Evolutionary conservation across 2,113 vertebrate species (phyloP), one percentile per base, ranked within the genome.

Genomic region (Narcine bancroftii): DNA sequence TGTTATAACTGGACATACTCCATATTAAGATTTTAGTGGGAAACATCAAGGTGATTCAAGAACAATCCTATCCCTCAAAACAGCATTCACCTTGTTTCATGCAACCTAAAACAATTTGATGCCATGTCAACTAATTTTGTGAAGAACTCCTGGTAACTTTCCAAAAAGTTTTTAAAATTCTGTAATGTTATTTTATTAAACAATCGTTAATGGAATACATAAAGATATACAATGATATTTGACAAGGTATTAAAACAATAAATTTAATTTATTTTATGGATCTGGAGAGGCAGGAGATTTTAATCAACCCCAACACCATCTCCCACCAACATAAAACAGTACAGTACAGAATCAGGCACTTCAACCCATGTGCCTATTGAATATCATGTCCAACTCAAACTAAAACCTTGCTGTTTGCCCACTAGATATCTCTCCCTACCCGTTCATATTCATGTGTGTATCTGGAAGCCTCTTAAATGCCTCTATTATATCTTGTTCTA

Each of bases 31-130:
- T 29, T n/a, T 56, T 39, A 63, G 19, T 65, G 60, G 53, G 65
- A n/a, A 89, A 65, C 60, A 89, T 89, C 33, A 89, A 65, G 39
- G 92, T 92, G 89, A 94, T 69, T 83, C 92, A 93, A 71, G 21
- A 39, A 93, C 63, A 92, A 92, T 93, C 1, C 47, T 75, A 92
- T n/a, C 92, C 7, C n/a, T 93, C 72, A 94, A 92, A 94, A 92
- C 83, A 6, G 92, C 66, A 0, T 56, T 63, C 53, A 39, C 50
- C 50, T 92, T 72, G n/a, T 92, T 93, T 93, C 56, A 65, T 26
- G 89, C 72, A 89, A 89, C 92, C 92, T 92, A 36, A 3, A 92
- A 6, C 83, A 89, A 47, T 10, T 9, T 89, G 56, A 89, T 87
- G 17, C 79, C 89, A 47, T 4, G 7, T 87, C 42, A 81, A 72